Percentiles rank a stretch among this genome's conserved stretches.
These are phyloP conservation scores for Eunapius fragilis DNA, from an alignment of 37 sponge, comb jelly and placozoan species.

Conservation along the genomic window DNA sequence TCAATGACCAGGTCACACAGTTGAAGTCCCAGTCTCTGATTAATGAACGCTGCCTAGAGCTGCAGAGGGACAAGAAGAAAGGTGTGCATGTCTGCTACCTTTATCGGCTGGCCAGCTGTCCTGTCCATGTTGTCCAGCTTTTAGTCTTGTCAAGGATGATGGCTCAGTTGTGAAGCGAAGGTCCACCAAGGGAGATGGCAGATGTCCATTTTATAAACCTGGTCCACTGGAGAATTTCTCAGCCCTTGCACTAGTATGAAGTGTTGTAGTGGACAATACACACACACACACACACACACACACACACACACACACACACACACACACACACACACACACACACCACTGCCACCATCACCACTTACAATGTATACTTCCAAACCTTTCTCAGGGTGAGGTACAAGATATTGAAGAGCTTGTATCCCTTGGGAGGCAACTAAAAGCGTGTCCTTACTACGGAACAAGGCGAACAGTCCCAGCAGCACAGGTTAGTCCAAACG, in stretches of 20 bases:
- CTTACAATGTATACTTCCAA: background rate
- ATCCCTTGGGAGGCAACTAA: constrained; percentile 61
- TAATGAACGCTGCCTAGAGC: constrained; percentile 94
- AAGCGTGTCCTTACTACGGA: constrained; percentile 96
- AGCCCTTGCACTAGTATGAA: constrained; percentile 65
- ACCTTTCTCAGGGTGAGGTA: constrained; percentile 56
- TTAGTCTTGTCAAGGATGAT: background rate
- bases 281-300: background rate
- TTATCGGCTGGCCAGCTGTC: background rate
- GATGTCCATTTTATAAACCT: constrained; percentile 75
- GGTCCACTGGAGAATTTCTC: constrained; percentile 54
- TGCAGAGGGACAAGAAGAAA: constrained; percentile 79
- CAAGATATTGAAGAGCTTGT: constrained; percentile 94
- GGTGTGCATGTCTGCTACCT: constrained; percentile 8
- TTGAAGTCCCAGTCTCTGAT: constrained; percentile 79
- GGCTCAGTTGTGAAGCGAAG: constrained; percentile 24
- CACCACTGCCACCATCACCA: background rate
- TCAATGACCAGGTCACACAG: constrained; percentile 81
- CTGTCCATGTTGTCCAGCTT: background rate
- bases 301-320: background rate
- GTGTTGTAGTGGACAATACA: constrained; percentile 17
- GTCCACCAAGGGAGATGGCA: background rate
- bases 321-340: background rate
- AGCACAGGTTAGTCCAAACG: constrained; percentile 70
- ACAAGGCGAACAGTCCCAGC: constrained; percentile 75